Base-by-base conservation (phyloP, 2,113 vertebrate genomes). In the Centropus unirufus region DNA sequence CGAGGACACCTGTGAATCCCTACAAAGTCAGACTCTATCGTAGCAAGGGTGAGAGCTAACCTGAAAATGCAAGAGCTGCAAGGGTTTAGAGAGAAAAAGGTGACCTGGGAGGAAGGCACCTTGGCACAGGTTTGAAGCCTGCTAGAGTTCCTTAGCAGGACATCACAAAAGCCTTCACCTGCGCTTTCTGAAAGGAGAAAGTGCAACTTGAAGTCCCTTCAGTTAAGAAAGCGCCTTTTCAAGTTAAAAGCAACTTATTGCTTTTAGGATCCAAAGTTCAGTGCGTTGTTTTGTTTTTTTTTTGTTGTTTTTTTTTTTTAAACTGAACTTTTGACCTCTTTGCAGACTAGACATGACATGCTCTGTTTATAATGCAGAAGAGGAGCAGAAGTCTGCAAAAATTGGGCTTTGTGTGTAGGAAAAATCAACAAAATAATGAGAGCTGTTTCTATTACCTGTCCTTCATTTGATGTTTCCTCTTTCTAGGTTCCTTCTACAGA, bases 1-100 rank as follows among this genome's bases (percentile, higher is more conserved):
- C 3, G 0, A 77, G 69, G 46, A n/a, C 39, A 90, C 90, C 82
- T 94, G 93, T 75, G 72, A 6, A 5, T 52, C 44, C 12, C 26
- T 24, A 2, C 44, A 6, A 21, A 30, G 32, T 2, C 1, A 62
- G 58, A 20, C 73, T 0, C 0, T 19, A 5, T 63, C 49, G 30
- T 14, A 4, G 27, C 2, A 4, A 11, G 64, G 16, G 11, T 68
- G 75, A 15, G 61, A 70, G 26, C 64, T 61, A 44, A 30, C 55
- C 55, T 70, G 74, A 13, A 70, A 74, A n/a, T 5, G 24, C 1
- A 1, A 27, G 29, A 58, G 46, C 16, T 0, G 2, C 12, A 5
- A 55, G 68, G 32, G 15, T 49, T 36, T 55, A 23, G 87, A 47
- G 78, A 1, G 4, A 39, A 52, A 51, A 19, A 39, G 21, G 24